Evolutionary conservation across 2,888 invertebrate genomes (phyloP).

Genomic region (Anaspis maculata): DNA sequence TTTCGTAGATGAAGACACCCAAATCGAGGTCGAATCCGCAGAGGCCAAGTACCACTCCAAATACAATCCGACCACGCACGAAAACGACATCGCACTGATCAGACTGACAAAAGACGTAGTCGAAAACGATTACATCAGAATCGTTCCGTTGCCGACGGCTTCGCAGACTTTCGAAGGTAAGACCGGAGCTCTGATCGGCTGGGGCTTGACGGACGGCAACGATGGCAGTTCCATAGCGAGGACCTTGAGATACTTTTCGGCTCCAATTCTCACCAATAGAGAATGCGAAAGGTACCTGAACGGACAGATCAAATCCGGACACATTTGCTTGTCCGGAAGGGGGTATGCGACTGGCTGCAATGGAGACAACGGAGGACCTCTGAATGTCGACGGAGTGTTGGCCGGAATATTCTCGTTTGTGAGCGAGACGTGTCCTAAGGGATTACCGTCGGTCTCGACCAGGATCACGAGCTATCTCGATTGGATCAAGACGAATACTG

Average conservation of each 20-base stretch:
- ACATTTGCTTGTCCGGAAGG: conserved; percentile 14
- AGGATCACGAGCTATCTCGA: conserved; percentile 13
- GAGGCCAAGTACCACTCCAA: no score
- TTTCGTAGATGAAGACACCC: no score
- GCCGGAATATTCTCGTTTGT: conserved; percentile 16
- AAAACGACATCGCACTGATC: neutral
- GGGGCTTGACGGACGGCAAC: neutral
- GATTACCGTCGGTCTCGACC: conserved; percentile 12
- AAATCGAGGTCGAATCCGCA: no score
- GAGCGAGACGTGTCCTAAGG: conserved; percentile 6
- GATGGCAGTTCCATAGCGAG: neutral
- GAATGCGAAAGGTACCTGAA: neutral
- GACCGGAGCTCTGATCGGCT: neutral
- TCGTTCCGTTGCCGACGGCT: neutral
- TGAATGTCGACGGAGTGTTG: conserved; percentile 10
- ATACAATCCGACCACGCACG: neutral
- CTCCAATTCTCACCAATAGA: neutral
- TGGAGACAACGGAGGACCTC: conserved; percentile 20
- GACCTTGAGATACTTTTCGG: neutral
- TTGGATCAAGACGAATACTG: no score
- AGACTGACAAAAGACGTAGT: neutral
- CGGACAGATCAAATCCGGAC: neutral
- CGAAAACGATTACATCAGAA: neutral
- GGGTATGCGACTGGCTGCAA: conserved; percentile 11
- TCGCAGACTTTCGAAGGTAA: neutral